Base-by-base conservation (phyloP, 2,888 invertebrate species). In the Ditula angustiorana region DNA sequence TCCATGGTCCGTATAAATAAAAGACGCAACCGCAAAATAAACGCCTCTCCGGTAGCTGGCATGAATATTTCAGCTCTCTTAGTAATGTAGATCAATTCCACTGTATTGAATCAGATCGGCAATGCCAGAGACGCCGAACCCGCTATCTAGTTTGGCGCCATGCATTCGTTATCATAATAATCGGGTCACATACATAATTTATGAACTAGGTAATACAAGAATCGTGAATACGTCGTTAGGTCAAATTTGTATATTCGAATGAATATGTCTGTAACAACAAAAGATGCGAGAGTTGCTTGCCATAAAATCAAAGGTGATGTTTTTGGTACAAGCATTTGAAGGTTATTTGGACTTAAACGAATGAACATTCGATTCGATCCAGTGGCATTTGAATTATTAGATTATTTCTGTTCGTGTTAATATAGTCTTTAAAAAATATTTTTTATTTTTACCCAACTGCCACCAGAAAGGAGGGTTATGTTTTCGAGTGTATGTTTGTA, bases 101-200 rank as follows among this genome's bases (percentile, higher is more conserved):
- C 63, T 41, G 58, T 59, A 59, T 53, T 53, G 59, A 37, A 53
- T 64, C 64, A 23, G 64, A 64, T 64, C 63, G n/a, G 53, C 52
- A 52, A 37, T 13, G 26, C 16, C 55, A 11, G 55, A 41, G 67
- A 69, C 69, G 69, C 71, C 67, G 70, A 73, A 72, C 74, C 44
- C 69, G 69, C 73, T 79, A 73, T 72, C 71, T 74, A 71, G 71
- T 61, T 62, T 46, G 61, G 62, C 64, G 68, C 67, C 71, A 70
- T 74, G 83, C 80, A 82, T 82, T 80, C 79, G 76, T 82, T 83
- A 81, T 52, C 79, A 81, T 80, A 80, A 68, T 76, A 81, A 79
- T 77, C 61, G 74, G 70, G 69, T 72, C 52, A 62, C 68, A 70
- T 69, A 58, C 53, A 62, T 63, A 58, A 63, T 63, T 59, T 59